Evolutionary conservation across 1,140 invertebrate genomes (phyloP).

Genomic region (Helicoverpa armigera): DNA sequence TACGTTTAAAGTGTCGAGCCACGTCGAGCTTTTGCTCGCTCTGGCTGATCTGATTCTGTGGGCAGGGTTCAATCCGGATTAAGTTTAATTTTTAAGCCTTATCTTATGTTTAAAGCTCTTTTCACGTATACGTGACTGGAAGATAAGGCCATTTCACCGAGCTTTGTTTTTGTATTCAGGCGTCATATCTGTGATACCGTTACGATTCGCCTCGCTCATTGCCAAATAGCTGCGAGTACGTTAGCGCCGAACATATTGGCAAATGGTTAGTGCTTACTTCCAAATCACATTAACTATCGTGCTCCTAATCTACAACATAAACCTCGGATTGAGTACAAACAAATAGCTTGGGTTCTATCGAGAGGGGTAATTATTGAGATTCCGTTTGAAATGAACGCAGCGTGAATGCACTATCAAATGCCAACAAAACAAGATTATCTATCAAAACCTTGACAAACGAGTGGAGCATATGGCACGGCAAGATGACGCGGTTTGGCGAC

Average conservation of each 20-base stretch:
- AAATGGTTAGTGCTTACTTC: constrained; percentile 13
- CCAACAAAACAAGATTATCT: constrained; percentile 36
- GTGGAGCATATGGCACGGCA: constrained; percentile 32
- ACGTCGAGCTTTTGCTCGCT: no score
- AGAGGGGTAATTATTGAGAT: background rate
- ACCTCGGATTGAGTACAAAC: background rate
- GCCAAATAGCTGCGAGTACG: constrained; percentile 17
- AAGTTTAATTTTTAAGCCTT: no score
- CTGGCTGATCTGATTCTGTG: no score
- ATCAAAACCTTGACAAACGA: constrained; percentile 35
- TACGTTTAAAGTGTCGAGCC: no score
- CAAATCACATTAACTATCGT: constrained; percentile 20
- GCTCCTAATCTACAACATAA: constrained; percentile 5
- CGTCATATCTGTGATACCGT: constrained; percentile 18
- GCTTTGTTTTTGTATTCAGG: constrained; percentile 15
- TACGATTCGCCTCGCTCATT: constrained; percentile 21
- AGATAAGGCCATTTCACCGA: no score
- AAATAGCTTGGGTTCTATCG: background rate
- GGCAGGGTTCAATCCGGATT: no score
- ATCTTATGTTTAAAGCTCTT: background rate
- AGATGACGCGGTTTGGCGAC: constrained; percentile 23
- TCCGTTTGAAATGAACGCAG: background rate
- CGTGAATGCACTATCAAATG: constrained; percentile 18
- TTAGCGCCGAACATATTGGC: background rate
- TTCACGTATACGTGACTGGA: background rate